Evolutionary conservation across 2,888 invertebrate genomes (phyloP), one percentile per base, ranked within the genome.

Genomic region (Microdon myrmicae): DNA sequence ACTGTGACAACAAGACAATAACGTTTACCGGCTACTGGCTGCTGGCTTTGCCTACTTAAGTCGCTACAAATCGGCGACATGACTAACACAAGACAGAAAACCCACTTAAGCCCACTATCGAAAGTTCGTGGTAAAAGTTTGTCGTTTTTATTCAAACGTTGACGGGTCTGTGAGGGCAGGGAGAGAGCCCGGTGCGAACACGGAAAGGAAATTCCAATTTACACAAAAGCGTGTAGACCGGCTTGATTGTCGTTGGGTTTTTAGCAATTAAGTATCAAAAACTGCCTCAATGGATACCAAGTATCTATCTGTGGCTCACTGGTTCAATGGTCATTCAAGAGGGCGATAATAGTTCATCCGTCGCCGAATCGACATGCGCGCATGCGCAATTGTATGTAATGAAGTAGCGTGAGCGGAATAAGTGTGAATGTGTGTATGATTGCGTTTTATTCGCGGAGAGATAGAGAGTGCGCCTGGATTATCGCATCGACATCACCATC

Each of bases 341-440:
- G 64, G 64, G 64, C 58, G 58, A 64, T 64, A 64, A 64, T 64
- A 64, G 64, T 64, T 64, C 64, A 64, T 64, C 58, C 58, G 45
- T 64, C 58, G 47, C 34, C 23, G 47, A 29, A 58, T 58, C 58
- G 51, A 58, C 51, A 58, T 51, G 44, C 34, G 43, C 37, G 10
- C 35, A 45, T 41, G 49, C 39, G 45, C 45, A 58, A 64, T 64
- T 64, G 64, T 41, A 38, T 58, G 53, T 58, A 64, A 58, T 64
- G 64, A 64, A 53, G 58, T 51, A 51, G 58, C 35, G 44, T 43
- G 38, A 26, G 26, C 31, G 38, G 32, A 34, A 23, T 14, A 8
- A 14, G 31, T 2, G 6, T 4, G 32, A 14, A 17, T 16, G 44
- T 39, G 44, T 47, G 55, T 51, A 28, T 44, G 32, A 20, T 39